Percentiles rank a stretch among this genome's conserved stretches.
Evolutionary conservation across 2,888 invertebrate genomes (phyloP).

Genomic region (Eilema caniola): DNA sequence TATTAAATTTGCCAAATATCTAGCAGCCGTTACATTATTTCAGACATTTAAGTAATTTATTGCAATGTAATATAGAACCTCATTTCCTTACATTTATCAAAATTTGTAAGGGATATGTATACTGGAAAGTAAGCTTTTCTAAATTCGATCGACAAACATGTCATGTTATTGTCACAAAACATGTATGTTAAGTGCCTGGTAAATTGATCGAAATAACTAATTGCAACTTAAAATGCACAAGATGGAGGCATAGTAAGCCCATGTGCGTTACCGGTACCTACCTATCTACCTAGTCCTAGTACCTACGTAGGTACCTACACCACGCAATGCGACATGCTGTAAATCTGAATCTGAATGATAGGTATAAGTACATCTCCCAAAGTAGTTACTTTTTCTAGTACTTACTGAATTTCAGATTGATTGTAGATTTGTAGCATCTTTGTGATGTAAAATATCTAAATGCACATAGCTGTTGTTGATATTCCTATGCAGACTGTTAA

Average conservation of each 20-base stretch:
- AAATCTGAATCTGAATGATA: too few relatives aligned
- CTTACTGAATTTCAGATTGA: conserved; percentile 76
- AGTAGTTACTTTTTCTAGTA: conserved; percentile 52
- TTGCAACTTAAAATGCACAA: conserved; percentile 59
- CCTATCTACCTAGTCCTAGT: background rate
- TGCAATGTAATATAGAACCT: conserved; percentile 16
- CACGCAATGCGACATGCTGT: conserved; percentile 62
- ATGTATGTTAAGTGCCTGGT: conserved; percentile 20
- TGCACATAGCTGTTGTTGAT: conserved; percentile 23
- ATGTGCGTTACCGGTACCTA: conserved; percentile 62
- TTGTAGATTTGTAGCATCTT: conserved; percentile 59
- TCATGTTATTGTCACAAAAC: conserved; percentile 39
- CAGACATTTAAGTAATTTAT: conserved; percentile 9
- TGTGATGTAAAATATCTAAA: conserved; percentile 56
- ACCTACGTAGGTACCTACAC: conserved; percentile 46
- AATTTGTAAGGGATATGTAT: conserved; percentile 10
- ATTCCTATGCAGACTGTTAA: conserved; percentile 27
- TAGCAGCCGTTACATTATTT: conserved; percentile 15
- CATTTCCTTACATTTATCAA: conserved; percentile 17
- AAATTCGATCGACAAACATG: conserved; percentile 40
- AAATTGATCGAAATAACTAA: conserved; percentile 18
- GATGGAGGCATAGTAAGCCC: conserved; percentile 72
- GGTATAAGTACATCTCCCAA: background rate
- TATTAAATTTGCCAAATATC: conserved; percentile 5
- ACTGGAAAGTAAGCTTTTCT: conserved; percentile 37